phyloP scores from a whole-genome alignment of 2,113 vertebrate genomes.

The Pavo muticus region DNA sequence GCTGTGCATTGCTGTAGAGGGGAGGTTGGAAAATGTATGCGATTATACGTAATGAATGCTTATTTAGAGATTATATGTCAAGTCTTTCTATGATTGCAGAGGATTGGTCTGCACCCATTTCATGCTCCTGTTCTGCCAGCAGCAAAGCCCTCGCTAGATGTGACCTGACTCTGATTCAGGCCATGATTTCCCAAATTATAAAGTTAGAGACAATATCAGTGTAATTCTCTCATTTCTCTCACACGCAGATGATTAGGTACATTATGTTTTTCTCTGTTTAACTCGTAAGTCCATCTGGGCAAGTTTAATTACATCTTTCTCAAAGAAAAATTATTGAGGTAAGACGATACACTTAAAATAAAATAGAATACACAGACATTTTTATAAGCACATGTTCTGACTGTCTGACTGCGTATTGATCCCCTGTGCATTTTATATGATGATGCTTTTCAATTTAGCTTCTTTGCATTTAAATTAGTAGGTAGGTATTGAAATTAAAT shows the following conservation, averaged over 20 bases:
- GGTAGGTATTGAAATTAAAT: conserved; percentile 44
- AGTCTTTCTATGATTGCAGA: background rate
- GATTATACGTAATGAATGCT: background rate
- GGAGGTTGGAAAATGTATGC: background rate
- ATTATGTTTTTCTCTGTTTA: conserved; percentile 2
- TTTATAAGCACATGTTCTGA: conserved; percentile 47
- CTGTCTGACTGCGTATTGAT: conserved; percentile 41
- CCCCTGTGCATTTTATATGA: conserved; percentile 28
- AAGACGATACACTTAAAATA: conserved; percentile 30
- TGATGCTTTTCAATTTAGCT: conserved; percentile 50
- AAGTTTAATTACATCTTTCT: conserved; percentile 38
- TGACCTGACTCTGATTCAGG: background rate
- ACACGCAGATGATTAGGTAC: background rate
- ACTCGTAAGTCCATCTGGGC: background rate
- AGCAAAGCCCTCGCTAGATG: background rate
- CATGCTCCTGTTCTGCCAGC: background rate
- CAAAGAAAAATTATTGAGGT: background rate
- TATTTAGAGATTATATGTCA: background rate
- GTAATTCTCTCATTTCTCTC: background rate
- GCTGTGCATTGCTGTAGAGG: background rate
- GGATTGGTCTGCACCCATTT: background rate
- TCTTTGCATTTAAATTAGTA: conserved; percentile 50
- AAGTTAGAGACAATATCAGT: background rate
- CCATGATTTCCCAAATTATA: background rate
- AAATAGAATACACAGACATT: conserved; percentile 2